Evolutionary conservation across 2,797 vertebrate species (phyloP), one percentile per base, ranked within the genome.

Genomic region (Leuciscus waleckii): DNA sequence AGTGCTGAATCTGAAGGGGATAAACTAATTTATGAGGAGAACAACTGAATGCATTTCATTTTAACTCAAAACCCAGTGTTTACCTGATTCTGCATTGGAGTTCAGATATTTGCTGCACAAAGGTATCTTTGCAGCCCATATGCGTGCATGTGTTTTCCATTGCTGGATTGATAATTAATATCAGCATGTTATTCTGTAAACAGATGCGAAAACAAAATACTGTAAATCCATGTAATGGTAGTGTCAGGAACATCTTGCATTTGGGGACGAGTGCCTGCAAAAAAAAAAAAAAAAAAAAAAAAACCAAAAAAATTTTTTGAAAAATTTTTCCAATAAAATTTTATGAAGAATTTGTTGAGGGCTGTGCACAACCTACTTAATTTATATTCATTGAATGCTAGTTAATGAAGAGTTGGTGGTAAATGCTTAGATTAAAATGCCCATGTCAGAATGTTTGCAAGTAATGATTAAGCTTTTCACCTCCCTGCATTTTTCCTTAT

Each of bases 161-260:
- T 39, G 54, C 70, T 65, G n/a, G 17, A 32, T 83, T 83, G n/a
- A 21, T 83, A 74, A 87, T 87, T 83, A 83, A 83, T 79, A 58
- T 65, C 21, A 79, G 70, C 76, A 78, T 51, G 69, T 41, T 85
- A 19, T 79, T 81, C 43, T 75, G 43, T 79, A 75, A 87, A 87
- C 65, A 82, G 35, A 86, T 61, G 71, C 2, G 16, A n/a, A 17
- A 86, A n/a, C 80, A 77, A 86, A 77, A 61, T 54, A 51, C 21
- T 46, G 13, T 74, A 41, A 4, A 43, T 49, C 32, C 54, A 63
- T 43, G 69, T 65, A 54, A 69, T 82, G 79, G 19, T 4, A 23
- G 35, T 67, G n/a, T 69, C 4, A 32, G 21, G 14, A 43, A 81
- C 6, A 21, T 51, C 7, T 54, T 81, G 39, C 5, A 26, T 39